Percentiles rank a stretch among this genome's conserved stretches.
Evolutionary conservation across 2,113 vertebrate species (phyloP).

Genomic region (Corvus cornix): DNA sequence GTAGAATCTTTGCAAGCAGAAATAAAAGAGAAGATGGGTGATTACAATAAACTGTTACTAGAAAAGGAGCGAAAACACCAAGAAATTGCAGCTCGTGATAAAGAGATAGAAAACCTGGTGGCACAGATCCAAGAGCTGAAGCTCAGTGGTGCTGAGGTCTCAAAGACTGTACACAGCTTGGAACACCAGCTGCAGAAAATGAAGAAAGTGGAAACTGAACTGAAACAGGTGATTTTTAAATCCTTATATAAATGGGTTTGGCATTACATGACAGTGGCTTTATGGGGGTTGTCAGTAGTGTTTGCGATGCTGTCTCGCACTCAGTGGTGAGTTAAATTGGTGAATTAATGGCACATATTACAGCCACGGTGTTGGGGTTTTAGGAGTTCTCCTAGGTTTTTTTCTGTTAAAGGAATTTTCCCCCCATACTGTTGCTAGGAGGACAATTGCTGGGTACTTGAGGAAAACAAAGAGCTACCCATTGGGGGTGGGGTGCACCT

Average conservation of each 20-base stretch:
- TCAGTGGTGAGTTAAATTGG: not conserved
- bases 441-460: too few relatives aligned
- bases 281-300: not conserved
- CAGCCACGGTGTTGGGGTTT: not conserved
- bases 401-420: too few relatives aligned
- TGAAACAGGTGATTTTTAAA: constrained; percentile 76
- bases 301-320: not conserved
- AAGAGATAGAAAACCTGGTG: constrained; percentile 85
- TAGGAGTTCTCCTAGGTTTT: too few relatives aligned
- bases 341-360: not conserved
- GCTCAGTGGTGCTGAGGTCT: constrained; percentile 63
- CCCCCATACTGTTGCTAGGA: too few relatives aligned
- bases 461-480: too few relatives aligned
- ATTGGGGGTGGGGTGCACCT: too few relatives aligned
- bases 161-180: constrained; percentile 65
- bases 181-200: constrained; percentile 84
- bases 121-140: constrained; percentile 81
- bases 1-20: constrained; percentile 86
- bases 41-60: constrained; percentile 76
- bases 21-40: constrained; percentile 84
- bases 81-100: constrained; percentile 79
- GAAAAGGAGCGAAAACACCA: constrained; percentile 82
- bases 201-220: constrained; percentile 77
- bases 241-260: not conserved
- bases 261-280: not conserved